These are phyloP conservation scores for Ennomos quercinarius DNA, from an alignment of 2,888 invertebrate genomes.

Conservation along the genomic window DNA sequence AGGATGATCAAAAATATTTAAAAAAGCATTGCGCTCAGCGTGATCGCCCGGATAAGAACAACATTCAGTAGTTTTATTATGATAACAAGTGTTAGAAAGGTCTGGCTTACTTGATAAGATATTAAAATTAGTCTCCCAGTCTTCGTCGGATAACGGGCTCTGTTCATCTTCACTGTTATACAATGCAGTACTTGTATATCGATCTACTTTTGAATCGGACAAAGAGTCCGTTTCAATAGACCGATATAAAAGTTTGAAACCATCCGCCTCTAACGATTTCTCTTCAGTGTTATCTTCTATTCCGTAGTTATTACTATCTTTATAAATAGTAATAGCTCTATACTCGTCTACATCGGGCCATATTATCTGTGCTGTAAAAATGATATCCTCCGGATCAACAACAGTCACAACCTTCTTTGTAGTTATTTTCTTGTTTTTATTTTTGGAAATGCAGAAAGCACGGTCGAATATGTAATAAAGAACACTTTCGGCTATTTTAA, in stretches of 20 bases:
- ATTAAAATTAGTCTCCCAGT: no score
- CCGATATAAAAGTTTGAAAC: neutral
- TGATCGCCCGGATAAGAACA: neutral
- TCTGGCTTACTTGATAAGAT: no score
- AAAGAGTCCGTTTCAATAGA: no score
- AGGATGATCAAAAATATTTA: neutral
- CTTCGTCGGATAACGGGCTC: no score
- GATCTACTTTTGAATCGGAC: no score
- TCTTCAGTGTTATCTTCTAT: neutral
- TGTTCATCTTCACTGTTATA: no score
- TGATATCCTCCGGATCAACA: slow-evolving; percentile 72
- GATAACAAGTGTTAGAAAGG: no score
- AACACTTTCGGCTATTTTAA: slow-evolving; percentile 68
- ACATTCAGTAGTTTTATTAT: slow-evolving; percentile 16
- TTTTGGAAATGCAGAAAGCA: slow-evolving; percentile 54
- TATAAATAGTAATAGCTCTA: slow-evolving; percentile 15
- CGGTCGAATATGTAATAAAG: slow-evolving; percentile 69
- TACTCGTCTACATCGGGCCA: slow-evolving; percentile 45
- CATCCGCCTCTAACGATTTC: neutral
- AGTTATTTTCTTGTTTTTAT: slow-evolving; percentile 49
- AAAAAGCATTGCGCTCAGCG: neutral
- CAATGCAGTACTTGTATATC: no score
- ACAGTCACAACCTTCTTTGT: slow-evolving; percentile 67
- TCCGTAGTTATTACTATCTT: neutral
- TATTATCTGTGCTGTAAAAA: slow-evolving; percentile 61